Conservation (phyloP, 2,888 invertebrate genomes). For the Drosophila acutilabella region DNA sequence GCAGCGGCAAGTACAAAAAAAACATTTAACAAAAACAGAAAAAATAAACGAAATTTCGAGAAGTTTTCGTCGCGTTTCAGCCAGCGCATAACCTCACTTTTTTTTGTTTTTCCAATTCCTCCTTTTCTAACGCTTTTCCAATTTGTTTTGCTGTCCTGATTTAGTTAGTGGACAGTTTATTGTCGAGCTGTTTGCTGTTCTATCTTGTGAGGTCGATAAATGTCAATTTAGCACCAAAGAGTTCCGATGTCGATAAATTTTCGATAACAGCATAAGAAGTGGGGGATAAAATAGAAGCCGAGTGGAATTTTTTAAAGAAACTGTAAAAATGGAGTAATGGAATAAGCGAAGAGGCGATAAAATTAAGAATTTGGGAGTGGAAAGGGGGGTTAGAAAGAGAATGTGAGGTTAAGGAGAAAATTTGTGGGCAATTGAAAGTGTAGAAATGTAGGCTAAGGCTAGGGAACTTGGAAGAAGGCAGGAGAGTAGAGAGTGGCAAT, state of each 20-base stretch:
- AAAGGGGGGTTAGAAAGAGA: not conserved
- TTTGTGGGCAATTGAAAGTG: not conserved
- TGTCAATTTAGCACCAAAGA: slow-evolving; percentile 40
- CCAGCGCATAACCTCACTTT: slow-evolving; percentile 37
- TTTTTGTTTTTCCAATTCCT: not conserved
- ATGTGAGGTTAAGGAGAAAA: not conserved
- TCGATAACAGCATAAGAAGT: slow-evolving; percentile 1
- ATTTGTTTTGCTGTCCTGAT: slow-evolving; percentile 6
- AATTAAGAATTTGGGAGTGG: not conserved
- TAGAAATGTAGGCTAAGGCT: not conserved
- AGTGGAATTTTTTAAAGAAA: too few species aligned
- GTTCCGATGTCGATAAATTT: slow-evolving; percentile 19
- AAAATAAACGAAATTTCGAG: slow-evolving; percentile 10
- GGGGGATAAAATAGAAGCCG: not conserved
- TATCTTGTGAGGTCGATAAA: slow-evolving; percentile 48
- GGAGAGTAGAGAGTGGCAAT: too few species aligned
- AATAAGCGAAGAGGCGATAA: not conserved
- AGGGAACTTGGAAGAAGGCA: too few species aligned
- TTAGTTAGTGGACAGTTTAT: slow-evolving; percentile 37
- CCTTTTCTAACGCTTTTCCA: not conserved
- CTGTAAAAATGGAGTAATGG: not conserved
- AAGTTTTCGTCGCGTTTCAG: slow-evolving; percentile 24
- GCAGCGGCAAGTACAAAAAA: slow-evolving; percentile 15
- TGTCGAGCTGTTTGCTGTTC: slow-evolving; percentile 39
- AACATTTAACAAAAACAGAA: not conserved